Evolutionary conservation across 2,797 vertebrate species (phyloP), one percentile per base, ranked within the genome.

Genomic region (Gymnothorax reevesii): DNA sequence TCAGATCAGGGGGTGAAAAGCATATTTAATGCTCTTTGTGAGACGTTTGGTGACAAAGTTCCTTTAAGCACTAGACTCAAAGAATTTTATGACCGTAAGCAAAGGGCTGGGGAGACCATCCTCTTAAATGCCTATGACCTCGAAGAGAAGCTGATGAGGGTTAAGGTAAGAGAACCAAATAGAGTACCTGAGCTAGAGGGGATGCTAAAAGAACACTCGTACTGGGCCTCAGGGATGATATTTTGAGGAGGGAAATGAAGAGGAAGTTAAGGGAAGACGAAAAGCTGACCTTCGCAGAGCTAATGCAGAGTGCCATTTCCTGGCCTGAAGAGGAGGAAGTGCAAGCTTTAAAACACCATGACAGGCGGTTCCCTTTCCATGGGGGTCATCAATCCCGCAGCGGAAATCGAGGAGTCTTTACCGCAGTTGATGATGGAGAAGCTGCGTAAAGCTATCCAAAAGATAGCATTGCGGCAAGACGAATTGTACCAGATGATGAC

Each of bases 241-340:
- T 80, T 1, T 55, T 88, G 4, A 86, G 88, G 8, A 3, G 57
- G 12, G 89, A 87, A 84, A 89, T 88, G 59, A 89, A 86, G 83
- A 87, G 60, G 9, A 27, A 25, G 77, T 15, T 84, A 1, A 87
- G 88, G 15, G 71, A 73, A 57, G 55, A 88, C 7, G 9, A 1
- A 1, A 5, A 42, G 2, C 49, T 88, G 49, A 90, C 84, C 57
- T 87, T 88, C 2, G n/a, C 42, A 25, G 22, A 85, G 6, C 57
- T 88, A 10, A 90, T 87, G 85, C 89, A 89, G 8, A 84, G 6
- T 4, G 87, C 88, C 1, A 87, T 89, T 15, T 54, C 84, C 7
- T 90, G 85, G 87, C 88, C 85, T 0, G 87, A 90, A 12, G 88
- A 86, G 57, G 88, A 90, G 15, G 88, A 90, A 7, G 77, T 66